Evolutionary conservation across 2,888 invertebrate genomes (phyloP).

Genomic region (Rhodophaea formosa): DNA sequence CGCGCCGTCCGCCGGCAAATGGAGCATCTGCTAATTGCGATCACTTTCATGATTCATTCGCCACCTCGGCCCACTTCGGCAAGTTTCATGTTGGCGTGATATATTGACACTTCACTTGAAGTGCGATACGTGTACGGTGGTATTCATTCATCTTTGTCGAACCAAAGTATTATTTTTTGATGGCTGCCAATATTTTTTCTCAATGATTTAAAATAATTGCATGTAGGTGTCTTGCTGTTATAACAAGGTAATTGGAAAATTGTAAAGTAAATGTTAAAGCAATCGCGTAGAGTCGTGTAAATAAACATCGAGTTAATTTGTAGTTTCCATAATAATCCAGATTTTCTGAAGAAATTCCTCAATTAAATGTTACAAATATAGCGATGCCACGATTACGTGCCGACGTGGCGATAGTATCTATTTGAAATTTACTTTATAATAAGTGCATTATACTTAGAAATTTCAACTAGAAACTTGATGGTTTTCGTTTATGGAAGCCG

Average conservation of each 20-base stretch:
- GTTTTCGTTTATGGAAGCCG: slow-evolving; percentile 19
- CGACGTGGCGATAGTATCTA: slow-evolving; percentile 10
- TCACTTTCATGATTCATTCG: slow-evolving; percentile 33
- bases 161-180: slow-evolving; percentile 4
- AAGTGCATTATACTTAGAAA: slow-evolving; percentile 13
- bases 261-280: not conserved
- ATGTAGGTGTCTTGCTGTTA: not conserved
- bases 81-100: slow-evolving; percentile 24
- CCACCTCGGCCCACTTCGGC: slow-evolving; percentile 30
- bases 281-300: slow-evolving; percentile 10
- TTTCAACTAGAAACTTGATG: slow-evolving; percentile 17
- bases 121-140: slow-evolving; percentile 22
- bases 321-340: slow-evolving; percentile 4
- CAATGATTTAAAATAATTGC: not conserved
- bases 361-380: slow-evolving; percentile 19
- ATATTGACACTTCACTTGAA: slow-evolving; percentile 22
- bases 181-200: slow-evolving; percentile 6
- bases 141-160: slow-evolving; percentile 14
- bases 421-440: slow-evolving; percentile 14
- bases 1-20: slow-evolving; percentile 41
- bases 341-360: slow-evolving; percentile 14
- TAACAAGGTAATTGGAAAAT: slow-evolving; percentile 8
- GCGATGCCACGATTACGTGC: slow-evolving; percentile 13
- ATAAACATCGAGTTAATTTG: slow-evolving; percentile 13
- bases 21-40: slow-evolving; percentile 66